Evolutionary conservation across 2,797 vertebrate genomes (phyloP).

Genomic region (Neoniphon sammara): DNA sequence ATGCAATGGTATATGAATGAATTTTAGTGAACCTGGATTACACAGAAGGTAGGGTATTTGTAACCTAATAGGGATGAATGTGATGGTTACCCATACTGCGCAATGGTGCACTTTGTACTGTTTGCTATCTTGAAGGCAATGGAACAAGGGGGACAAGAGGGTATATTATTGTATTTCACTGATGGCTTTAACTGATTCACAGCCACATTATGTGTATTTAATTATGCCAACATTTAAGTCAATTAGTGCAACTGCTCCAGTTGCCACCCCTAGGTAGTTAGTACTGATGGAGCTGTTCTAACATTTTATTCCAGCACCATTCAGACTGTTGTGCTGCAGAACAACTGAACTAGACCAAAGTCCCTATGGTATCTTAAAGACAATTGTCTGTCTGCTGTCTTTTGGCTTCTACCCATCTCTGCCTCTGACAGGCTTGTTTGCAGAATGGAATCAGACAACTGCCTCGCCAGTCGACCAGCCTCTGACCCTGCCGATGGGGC

Average conservation of each 20-base stretch:
- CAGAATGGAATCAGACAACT: conserved; percentile 66
- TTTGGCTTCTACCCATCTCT: conserved; percentile 17
- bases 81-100: conserved; percentile 1
- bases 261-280: too few relatives aligned
- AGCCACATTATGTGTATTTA: too few relatives aligned
- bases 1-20: too few relatives aligned
- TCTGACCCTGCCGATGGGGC: conserved; percentile 12
- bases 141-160: not conserved
- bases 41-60: too few relatives aligned
- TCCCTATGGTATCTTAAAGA: not conserved
- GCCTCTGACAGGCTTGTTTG: conserved; percentile 30
- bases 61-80: not conserved
- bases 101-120: conserved; percentile 56
- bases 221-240: not conserved
- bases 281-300: not conserved
- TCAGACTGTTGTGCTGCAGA: not conserved
- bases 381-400: not conserved
- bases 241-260: too few relatives aligned
- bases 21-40: too few relatives aligned
- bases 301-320: not conserved
- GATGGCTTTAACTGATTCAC: not conserved
- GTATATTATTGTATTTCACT: not conserved
- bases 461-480: conserved; percentile 29
- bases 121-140: conserved; percentile 37
- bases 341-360: not conserved